These are phyloP conservation scores for Gymnoscopelus braueri DNA, from an alignment of 2,797 vertebrate species.

Conservation along the genomic window DNA sequence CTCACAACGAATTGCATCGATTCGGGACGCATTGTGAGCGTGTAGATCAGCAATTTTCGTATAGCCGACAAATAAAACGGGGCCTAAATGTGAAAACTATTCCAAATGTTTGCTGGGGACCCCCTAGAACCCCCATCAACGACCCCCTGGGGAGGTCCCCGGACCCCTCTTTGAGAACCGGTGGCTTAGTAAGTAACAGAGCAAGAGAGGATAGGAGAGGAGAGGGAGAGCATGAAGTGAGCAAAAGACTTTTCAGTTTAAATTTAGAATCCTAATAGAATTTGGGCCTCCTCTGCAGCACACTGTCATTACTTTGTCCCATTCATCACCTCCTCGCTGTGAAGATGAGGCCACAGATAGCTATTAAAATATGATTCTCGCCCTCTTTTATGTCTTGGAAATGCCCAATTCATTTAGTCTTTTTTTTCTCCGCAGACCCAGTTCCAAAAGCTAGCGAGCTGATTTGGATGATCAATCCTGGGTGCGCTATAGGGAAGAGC, in stretches of 20 bases:
- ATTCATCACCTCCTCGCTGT: slow-evolving; percentile 65
- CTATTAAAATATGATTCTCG: slow-evolving; percentile 37
- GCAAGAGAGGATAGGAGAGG: slow-evolving; percentile 5
- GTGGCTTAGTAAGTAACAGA: slow-evolving; percentile 10
- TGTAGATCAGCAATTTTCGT: too few species aligned
- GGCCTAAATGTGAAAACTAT: too few species aligned
- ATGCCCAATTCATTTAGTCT: slow-evolving; percentile 39
- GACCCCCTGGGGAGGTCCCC: too few species aligned
- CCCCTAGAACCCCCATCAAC: too few species aligned
- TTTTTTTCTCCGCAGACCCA: neutral
- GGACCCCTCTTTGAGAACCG: too few species aligned
- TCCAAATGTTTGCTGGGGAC: too few species aligned
- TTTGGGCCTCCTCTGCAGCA: slow-evolving; percentile 60
- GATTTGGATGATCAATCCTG: slow-evolving; percentile 36
- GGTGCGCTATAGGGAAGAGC: slow-evolving; percentile 17
- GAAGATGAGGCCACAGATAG: slow-evolving; percentile 46
- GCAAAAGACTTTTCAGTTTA: slow-evolving; percentile 55
- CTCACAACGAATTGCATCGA: too few species aligned
- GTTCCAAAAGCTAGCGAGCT: neutral
- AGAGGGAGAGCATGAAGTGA: slow-evolving; percentile 16
- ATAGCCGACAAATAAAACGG: too few species aligned
- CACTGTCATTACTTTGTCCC: slow-evolving; percentile 55
- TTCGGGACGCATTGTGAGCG: too few species aligned
- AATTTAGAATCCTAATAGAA: slow-evolving; percentile 65
- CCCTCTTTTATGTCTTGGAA: slow-evolving; percentile 33